Conservation (phyloP, 37 sponge, comb jelly and placozoan species). For the Tethya wilhelma region DNA sequence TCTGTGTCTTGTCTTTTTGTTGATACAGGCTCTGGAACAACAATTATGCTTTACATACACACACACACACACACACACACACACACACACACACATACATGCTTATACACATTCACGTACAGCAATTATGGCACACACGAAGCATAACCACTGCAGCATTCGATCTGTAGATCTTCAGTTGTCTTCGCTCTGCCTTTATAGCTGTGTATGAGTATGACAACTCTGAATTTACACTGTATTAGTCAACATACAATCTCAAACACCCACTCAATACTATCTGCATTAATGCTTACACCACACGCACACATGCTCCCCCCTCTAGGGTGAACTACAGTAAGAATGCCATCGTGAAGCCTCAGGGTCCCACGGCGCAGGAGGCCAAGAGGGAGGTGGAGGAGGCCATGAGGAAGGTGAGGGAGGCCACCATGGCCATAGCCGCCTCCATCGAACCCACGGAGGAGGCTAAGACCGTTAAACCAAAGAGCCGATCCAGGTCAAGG, state of each 20-base stretch:
- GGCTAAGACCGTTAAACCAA: background rate
- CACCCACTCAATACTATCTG: background rate
- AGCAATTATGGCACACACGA: background rate
- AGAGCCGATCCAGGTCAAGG: conserved; percentile 2
- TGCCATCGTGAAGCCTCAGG: conserved; percentile 94
- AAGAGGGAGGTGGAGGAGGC: conserved; percentile 84
- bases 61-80: conserved; percentile 24
- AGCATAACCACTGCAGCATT: too few species aligned
- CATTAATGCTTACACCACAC: background rate
- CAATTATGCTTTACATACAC: too few species aligned
- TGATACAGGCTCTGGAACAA: background rate
- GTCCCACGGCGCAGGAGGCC: conserved; percentile 61
- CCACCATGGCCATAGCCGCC: conserved; percentile 50
- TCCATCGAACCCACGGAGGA: conserved; percentile 15
- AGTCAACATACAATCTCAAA: too few species aligned
- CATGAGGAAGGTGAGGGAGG: conserved; percentile 85
- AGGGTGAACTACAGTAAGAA: conserved; percentile 94
- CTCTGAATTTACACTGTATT: too few species aligned
- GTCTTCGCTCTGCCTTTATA: too few species aligned
- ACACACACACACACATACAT: too few species aligned
- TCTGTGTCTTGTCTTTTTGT: background rate
- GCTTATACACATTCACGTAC: background rate
- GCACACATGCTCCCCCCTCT: background rate
- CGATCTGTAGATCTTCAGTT: too few species aligned
- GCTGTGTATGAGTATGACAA: too few species aligned